Base-by-base conservation (phyloP, 2,797 vertebrate species). In the Antennarius maculatus region DNA sequence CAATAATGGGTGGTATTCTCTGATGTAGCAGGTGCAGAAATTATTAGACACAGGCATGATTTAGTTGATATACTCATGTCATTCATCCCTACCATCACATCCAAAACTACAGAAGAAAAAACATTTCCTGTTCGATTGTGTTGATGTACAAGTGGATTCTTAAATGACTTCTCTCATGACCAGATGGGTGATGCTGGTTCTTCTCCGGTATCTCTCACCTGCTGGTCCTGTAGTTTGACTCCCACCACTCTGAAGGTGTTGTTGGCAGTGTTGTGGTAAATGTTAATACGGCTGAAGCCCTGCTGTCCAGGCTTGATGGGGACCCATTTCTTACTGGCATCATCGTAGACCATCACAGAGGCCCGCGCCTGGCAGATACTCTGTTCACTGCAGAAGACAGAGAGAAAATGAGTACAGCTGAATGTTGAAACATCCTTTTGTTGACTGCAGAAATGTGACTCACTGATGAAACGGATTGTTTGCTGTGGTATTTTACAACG, bases 291-390 rank as follows among this genome's bases (percentile, higher is more conserved):
- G 86, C 98, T 99, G 94, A 99, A 99, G 68, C 97, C 98, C 89
- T 98, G 97, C 86, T 98, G 97, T 45, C 98, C 98, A 0, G 97
- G 96, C 84, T 98, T 99, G 92, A 98, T 97, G 66, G 98, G 97
- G 71, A 99, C 95, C 98, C 98, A 99, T 90, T 99, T 99, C 94
- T 99, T 99, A 92, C 96, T 99, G 93, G 96, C 95, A 91, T 99
- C 97, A 65, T 99, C 98, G 37, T 99, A 99, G 89, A 99, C 95
- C 98, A 99, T 99, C 80, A 99, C 97, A 55, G 97, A 99, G 88
- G 98, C 97, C 90, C 97, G 94, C 49, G 98, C 97, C 94, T 99
- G 98, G 94, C 98, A 99, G 94, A 99, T 98, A 87, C 98, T 99
- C 94, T 99, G 98, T 92, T 99, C 97, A 86, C 98, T 99, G 90